These are phyloP conservation scores for Thunnus maccoyii DNA, from an alignment of 2,113 vertebrate species.

Conservation along the genomic window DNA sequence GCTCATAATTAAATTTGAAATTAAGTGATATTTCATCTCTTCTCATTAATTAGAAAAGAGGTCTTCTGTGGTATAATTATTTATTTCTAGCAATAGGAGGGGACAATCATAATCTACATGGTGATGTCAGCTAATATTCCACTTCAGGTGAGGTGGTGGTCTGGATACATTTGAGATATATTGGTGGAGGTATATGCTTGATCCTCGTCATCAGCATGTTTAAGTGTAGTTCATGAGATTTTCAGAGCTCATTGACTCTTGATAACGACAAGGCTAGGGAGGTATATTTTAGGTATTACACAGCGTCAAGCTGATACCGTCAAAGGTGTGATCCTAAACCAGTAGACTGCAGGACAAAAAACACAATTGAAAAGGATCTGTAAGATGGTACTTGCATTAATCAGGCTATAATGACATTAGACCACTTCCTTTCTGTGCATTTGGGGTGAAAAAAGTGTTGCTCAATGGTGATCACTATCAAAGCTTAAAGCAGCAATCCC, in stretches of 20 bases:
- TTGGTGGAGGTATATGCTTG: background rate
- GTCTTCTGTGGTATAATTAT: slow-evolving; percentile 76
- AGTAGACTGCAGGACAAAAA: slow-evolving; percentile 28
- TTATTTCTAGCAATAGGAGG: slow-evolving; percentile 70
- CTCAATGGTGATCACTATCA: slow-evolving; percentile 64
- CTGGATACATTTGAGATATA: slow-evolving; percentile 2
- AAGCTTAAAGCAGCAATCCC: slow-evolving; percentile 51
- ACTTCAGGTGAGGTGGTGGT: slow-evolving; percentile 28
- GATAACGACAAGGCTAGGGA: background rate
- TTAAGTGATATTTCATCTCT: slow-evolving; percentile 88
- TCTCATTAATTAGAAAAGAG: slow-evolving; percentile 85
- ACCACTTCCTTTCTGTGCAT: slow-evolving; percentile 57
- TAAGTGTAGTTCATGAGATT: slow-evolving; percentile 20
- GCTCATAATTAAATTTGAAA: slow-evolving; percentile 87
- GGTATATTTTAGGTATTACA: slow-evolving; percentile 37
- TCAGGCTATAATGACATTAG: slow-evolving; percentile 63
- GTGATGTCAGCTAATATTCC: slow-evolving; percentile 60
- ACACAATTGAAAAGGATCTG: slow-evolving; percentile 38
- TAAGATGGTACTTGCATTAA: slow-evolving; percentile 38
- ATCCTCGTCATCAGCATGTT: background rate
- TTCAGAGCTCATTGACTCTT: slow-evolving; percentile 13
- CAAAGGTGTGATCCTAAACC: slow-evolving; percentile 26
- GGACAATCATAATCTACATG: slow-evolving; percentile 60
- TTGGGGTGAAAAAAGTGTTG: slow-evolving; percentile 30
- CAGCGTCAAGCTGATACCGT: slow-evolving; percentile 12